A percentile compares a stretch with the other conserved stretches of the same genome.
Conservation (phyloP, 1,140 invertebrate genomes). For the Cotesia glomerata region DNA sequence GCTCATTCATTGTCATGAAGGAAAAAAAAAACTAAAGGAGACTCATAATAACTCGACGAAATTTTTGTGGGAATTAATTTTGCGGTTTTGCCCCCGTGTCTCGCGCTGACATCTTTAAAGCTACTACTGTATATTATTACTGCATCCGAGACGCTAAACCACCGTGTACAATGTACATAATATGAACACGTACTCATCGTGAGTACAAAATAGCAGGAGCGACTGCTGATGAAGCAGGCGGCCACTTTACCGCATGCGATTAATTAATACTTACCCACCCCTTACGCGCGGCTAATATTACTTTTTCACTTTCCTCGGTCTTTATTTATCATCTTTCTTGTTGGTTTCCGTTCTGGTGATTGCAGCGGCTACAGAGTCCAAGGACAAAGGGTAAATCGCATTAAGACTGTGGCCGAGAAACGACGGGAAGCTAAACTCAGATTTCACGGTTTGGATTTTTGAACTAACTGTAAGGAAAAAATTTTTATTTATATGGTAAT, state of each 20-base stretch:
- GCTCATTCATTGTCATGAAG: constrained; percentile 20
- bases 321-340: too few relatives aligned
- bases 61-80: constrained; percentile 49
- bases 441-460: background rate
- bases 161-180: background rate
- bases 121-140: constrained; percentile 31
- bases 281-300: background rate
- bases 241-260: background rate
- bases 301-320: background rate
- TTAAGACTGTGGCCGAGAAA: constrained; percentile 6
- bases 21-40: constrained; percentile 33
- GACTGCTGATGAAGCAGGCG: background rate
- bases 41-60: constrained; percentile 21
- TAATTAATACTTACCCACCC: constrained; percentile 15
- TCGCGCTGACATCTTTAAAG: constrained; percentile 6
- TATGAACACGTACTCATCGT: constrained; percentile 3
- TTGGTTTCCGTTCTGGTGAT: too few relatives aligned
- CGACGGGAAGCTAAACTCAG: constrained; percentile 12
- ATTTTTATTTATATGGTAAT: too few relatives aligned
- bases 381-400: constrained; percentile 16
- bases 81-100: constrained; percentile 42
- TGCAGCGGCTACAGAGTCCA: background rate
- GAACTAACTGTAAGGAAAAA: background rate
- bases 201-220: too few relatives aligned
- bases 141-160: background rate